Base-by-base conservation (phyloP, 1,140 invertebrate genomes). In the Elysia chlorotica region DNA sequence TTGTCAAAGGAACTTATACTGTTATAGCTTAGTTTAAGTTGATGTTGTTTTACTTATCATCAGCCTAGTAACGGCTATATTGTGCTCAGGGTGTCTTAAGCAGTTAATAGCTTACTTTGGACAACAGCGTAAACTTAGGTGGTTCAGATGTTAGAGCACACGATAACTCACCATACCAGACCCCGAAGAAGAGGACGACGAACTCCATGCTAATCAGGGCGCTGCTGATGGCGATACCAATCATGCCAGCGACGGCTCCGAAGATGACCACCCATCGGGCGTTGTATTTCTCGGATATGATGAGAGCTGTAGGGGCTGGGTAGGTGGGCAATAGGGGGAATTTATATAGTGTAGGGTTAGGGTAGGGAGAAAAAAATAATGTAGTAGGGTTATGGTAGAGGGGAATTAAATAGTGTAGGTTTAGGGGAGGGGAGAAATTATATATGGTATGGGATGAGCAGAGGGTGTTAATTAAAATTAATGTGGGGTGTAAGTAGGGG, bases 181-280 rank as follows among this genome's bases (percentile, higher is more conserved):
- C 38, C 30, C 80, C 80, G 65, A 75, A 79, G 0, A 72, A 59
- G 25, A 73, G 38, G 35, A 81, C 78, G 30, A 81, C 74, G 53
- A 71, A 81, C 10, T 71, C 69, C 56, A 81, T 81, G 72, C 67
- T 80, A 37, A 80, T 4, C 17, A 79, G 71, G 2, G 80, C 67
- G 48, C 77, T 72, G 74, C 74, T 66, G 0, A 80, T 2, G 0
- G 80, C 33, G 14, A 81, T 73, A 6, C 78, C 78, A 38, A 78
- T 5, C 23, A 71, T 66, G 1, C 75, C 80, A 25, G 80, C 59
- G n/a, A 79, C 2, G 0, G 73, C 78, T 19, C 75, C 74, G 2
- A 77, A 1, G 65, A 81, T 80, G 0, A 81, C 70, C n/a, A 80
- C 76, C 38, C 54, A 31, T 14, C 76, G 73, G n/a, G 73, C 71